Conservation (phyloP, 1,140 invertebrate genomes). For the Metopolophium dirhodum region DNA sequence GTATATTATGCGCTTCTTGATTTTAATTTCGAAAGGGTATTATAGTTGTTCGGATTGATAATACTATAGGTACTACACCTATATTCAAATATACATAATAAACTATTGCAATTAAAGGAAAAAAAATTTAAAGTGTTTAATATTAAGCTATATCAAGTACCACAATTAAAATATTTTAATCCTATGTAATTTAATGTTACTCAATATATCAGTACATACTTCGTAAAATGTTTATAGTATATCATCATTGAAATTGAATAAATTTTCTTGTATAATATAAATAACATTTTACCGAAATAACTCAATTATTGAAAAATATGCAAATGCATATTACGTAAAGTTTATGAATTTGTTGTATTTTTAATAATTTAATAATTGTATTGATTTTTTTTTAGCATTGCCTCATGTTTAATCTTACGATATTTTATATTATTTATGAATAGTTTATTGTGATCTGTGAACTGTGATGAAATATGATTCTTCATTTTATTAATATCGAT, state of each 20-base stretch:
- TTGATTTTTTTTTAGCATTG: constrained; percentile 3
- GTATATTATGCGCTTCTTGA: constrained; percentile 31
- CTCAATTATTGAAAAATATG: neutral
- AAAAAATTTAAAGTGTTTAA: neutral
- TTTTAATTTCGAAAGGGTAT: constrained; percentile 17
- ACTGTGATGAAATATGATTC: neutral
- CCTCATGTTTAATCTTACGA: neutral
- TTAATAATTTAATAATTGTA: neutral
- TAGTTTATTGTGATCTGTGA: neutral
- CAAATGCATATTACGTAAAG: neutral
- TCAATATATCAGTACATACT: neutral
- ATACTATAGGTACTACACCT: neutral
- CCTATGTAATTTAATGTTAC: neutral
- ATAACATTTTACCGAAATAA: neutral
- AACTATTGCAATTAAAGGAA: neutral
- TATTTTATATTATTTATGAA: neutral
- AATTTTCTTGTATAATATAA: neutral
- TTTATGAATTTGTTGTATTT: neutral
- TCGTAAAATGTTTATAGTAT: neutral
- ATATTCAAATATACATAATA: neutral
- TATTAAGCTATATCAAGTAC: constrained; percentile 14
- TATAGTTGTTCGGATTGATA: neutral
- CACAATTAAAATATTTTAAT: neutral
- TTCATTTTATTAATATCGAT: neutral
- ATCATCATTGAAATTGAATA: neutral